Base-by-base conservation (phyloP, 1,140 invertebrate genomes). In the Pseudachorutes palmiensis region DNA sequence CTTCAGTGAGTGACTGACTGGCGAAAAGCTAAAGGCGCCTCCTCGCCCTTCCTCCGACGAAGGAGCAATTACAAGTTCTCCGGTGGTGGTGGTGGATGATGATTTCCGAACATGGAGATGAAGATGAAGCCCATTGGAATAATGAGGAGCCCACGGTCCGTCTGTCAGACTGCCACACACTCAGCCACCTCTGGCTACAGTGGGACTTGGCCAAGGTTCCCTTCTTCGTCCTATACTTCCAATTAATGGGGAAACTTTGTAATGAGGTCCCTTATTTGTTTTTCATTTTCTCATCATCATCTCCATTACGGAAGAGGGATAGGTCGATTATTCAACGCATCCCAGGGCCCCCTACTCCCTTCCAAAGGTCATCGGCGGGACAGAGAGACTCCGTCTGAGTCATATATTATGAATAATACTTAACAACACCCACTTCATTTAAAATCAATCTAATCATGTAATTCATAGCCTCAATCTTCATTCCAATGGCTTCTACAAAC, bases 251-350 rank as follows among this genome's bases (percentile, higher is more conserved):
- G 24, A 22, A 55, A 12, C 51, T 12, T 5, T 19, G 51, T 55
- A 55, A 55, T 55, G 51, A 14, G 51, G 24, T 55, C 12, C 51
- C 51, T 45, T 55, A 55, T 55, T 55, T 55, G 51, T 55, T 55
- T 55, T 55, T 26, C 51, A 41, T 41, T 41, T 41, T 41, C 51
- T 55, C 24, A 55, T 14, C 51, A 14, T 55, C 51, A 55, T 55
- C 51, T 55, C 51, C 51, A 55, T 41, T 41, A 41, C 36, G 19
- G 36, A 41, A 41, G n/a, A 41, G 36, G 36, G 36, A 19, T 41
- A 41, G 36, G 5, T 41, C 5, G 36, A 41, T 41, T 5, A 41
- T 41, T 5, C 5, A 41, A 41, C 5, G 36, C 5, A 19, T 41
- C 19, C 5, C 5, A 55, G 51, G 51, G 36, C 36, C 36, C 36